Evolutionary conservation across 2,797 vertebrate species (phyloP).

Genomic region (Carapus acus): DNA sequence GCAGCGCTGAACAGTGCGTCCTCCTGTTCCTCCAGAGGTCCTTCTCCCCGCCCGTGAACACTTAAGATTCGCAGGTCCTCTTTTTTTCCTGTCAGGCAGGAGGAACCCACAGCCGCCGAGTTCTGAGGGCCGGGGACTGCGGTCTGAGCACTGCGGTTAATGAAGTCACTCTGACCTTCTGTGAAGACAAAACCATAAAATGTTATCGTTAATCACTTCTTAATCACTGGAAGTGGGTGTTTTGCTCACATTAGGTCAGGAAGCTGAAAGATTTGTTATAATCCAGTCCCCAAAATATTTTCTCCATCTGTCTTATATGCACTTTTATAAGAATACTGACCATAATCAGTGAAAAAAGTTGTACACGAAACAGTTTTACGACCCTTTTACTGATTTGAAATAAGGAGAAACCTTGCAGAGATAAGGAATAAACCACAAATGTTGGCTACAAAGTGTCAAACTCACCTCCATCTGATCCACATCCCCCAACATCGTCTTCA

Average conservation of each 20-base stretch:
- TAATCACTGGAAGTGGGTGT: background rate
- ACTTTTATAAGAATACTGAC: no score
- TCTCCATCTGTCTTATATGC: no score
- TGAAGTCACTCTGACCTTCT: slow-evolving; percentile 40
- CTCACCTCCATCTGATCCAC: slow-evolving; percentile 44
- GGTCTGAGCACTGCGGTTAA: slow-evolving; percentile 14
- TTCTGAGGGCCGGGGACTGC: slow-evolving; percentile 21
- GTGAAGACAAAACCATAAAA: slow-evolving; percentile 11
- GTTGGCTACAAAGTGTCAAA: no score
- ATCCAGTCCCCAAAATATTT: no score
- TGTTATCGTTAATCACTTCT: background rate
- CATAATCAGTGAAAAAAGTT: no score
- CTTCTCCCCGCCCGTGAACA: slow-evolving; percentile 55
- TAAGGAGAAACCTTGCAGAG: no score
- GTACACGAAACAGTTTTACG: no score
- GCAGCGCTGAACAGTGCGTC: slow-evolving; percentile 53
- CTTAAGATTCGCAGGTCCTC: slow-evolving; percentile 56
- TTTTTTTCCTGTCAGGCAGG: slow-evolving; percentile 19
- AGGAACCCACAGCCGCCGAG: slow-evolving; percentile 28
- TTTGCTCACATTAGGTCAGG: background rate
- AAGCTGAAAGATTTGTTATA: background rate
- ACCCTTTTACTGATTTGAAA: no score
- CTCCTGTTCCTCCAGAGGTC: slow-evolving; percentile 43
- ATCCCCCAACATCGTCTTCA: slow-evolving; percentile 60
- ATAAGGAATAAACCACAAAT: no score